A percentile compares a stretch with the other conserved stretches of the same genome.
Evolutionary conservation across 2,113 vertebrate species (phyloP).

Genomic region (Plecotus auritus): DNA sequence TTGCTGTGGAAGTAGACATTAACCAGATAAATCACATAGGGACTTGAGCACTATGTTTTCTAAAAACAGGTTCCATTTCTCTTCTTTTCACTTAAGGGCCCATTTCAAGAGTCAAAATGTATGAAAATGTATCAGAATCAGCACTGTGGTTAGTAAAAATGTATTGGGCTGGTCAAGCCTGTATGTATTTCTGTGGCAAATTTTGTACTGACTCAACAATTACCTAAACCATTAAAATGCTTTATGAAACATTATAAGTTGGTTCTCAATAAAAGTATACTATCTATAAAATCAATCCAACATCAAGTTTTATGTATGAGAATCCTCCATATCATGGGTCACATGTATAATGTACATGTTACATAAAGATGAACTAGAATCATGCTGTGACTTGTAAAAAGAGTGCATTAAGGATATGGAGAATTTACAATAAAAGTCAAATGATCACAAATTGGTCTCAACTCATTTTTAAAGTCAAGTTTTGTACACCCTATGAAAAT

Average conservation of each 20-base stretch:
- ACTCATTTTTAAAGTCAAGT: neutral
- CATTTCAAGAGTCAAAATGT: neutral
- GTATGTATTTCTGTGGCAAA: neutral
- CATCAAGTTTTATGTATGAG: neutral
- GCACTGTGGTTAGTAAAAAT: conserved; percentile 4
- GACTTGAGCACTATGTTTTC: neutral
- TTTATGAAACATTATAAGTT: neutral
- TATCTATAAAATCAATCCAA: neutral
- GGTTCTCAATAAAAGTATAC: neutral
- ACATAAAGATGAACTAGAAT: neutral
- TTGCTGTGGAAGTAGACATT: neutral
- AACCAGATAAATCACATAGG: neutral
- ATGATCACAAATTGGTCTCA: neutral
- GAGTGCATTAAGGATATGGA: neutral
- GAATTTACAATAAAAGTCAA: neutral
- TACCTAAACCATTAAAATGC: neutral
- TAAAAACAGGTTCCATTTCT: neutral
- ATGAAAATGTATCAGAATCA: neutral
- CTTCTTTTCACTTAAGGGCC: neutral
- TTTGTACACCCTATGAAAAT: neutral
- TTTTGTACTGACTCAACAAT: neutral
- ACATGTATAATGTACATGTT: neutral
- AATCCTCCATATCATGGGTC: neutral
- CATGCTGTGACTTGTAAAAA: neutral
- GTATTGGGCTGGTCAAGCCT: neutral